Conservation (phyloP, 2,888 invertebrate genomes). For the Neoascia interrupta region DNA sequence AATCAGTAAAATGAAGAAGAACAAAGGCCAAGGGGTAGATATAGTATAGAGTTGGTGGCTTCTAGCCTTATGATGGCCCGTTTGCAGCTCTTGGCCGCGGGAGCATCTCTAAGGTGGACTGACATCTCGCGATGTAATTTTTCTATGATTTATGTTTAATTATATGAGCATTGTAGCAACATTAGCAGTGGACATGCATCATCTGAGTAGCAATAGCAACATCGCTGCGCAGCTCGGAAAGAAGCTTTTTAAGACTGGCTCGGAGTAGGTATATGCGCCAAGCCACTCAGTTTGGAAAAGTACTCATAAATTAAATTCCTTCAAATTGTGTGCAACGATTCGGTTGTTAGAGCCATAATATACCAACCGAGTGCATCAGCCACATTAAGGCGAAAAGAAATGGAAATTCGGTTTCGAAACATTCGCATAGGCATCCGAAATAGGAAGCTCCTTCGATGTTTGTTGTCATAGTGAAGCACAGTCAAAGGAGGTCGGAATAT, state of each 20-base stretch:
- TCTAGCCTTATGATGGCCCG: conserved; percentile 4
- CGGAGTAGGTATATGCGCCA: neutral
- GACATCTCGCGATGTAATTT: conserved; percentile 35
- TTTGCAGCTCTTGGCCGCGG: neutral
- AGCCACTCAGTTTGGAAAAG: conserved; percentile 12
- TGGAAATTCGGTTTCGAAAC: conserved; percentile 61
- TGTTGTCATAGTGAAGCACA: conserved; percentile 1
- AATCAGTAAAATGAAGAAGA: conserved; percentile 50
- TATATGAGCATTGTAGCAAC: conserved; percentile 62
- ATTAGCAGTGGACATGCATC: conserved; percentile 63
- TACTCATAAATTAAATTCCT: conserved; percentile 59
- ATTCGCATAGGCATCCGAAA: conserved; percentile 31
- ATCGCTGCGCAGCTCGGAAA: neutral
- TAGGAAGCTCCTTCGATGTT: conserved; percentile 48
- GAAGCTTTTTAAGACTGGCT: conserved; percentile 35
- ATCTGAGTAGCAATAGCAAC: conserved; percentile 42
- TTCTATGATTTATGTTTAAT: conserved; percentile 69
- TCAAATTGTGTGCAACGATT: conserved; percentile 38
- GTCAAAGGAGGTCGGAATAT: conserved; percentile 53
- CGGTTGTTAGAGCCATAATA: conserved; percentile 8
- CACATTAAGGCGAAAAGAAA: conserved; percentile 63
- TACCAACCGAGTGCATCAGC: conserved; percentile 8
- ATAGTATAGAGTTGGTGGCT: conserved; percentile 19
- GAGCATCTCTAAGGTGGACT: conserved; percentile 23
- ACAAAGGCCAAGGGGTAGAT: conserved; percentile 65